phyloP scores from a whole-genome alignment of 2,888 invertebrate genomes.

The Nebria salina region DNA sequence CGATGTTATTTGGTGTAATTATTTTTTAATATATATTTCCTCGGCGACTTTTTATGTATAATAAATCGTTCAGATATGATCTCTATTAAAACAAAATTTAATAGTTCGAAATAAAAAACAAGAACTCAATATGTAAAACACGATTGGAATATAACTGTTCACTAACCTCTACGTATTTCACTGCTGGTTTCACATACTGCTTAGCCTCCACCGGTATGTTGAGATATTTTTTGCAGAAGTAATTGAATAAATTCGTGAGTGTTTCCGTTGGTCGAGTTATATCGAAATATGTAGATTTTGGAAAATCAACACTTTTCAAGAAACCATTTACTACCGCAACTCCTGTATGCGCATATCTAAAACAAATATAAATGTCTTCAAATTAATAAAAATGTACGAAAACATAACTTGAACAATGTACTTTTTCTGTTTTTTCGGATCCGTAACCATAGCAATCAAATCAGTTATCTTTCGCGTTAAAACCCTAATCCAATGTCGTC shows the following conservation, averaged over 20 bases:
- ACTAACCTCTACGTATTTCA: constrained; percentile 73
- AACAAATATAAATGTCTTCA: constrained; percentile 51
- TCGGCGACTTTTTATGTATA: background rate
- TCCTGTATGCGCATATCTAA: constrained; percentile 74
- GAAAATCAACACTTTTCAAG: constrained; percentile 79
- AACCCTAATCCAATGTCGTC: constrained; percentile 82
- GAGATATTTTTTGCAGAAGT: constrained; percentile 74
- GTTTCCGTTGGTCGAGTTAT: constrained; percentile 75
- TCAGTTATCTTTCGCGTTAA: constrained; percentile 79
- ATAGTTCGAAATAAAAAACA: background rate
- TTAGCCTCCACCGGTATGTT: constrained; percentile 77
- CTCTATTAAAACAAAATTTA: background rate
- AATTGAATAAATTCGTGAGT: constrained; percentile 74
- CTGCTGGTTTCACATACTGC: constrained; percentile 79
- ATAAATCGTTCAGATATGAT: background rate
- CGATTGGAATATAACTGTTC: constrained; percentile 7
- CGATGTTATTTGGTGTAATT: background rate
- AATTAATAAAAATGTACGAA: background rate
- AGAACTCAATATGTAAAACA: background rate
- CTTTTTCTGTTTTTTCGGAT: constrained; percentile 80
- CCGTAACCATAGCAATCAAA: constrained; percentile 77
- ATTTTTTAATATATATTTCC: background rate
- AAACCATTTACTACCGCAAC: constrained; percentile 80
- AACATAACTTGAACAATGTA: constrained; percentile 57
- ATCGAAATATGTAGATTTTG: constrained; percentile 76